Base-by-base conservation (phyloP, 1,140 invertebrate species). In the Euschistus heros region DNA sequence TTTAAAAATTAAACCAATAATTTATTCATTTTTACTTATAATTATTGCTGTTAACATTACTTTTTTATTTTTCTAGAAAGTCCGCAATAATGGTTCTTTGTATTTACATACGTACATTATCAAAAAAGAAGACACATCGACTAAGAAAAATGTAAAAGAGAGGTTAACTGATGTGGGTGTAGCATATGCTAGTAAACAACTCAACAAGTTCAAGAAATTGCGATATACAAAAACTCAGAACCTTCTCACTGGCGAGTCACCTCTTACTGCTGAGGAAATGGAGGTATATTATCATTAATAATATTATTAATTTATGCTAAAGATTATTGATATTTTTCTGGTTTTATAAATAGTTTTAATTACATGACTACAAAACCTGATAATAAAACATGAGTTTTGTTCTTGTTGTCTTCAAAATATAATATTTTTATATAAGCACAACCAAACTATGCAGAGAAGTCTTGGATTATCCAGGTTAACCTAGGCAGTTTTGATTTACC, bases 191-290 rank as follows among this genome's bases (percentile, higher is more conserved):
- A 83, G 77, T 59, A 91, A 88, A 78, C 84, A 87, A 77, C 75
- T 98, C 54, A 98, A 98, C 77, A 94, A 90, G 75, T 97, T 84
- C 71, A 97, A 97, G 73, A 93, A 94, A 74, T 80, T 94, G 67
- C 82, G 80, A 37, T 94, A 92, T 72, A 85, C 85, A 68, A 92
- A 89, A 70, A 97, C 90, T 7, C 88, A 94, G 67, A 99, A 99
- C 78, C 79, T 99, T 64, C 76, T 99, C 64, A 98, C 96, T 55
- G 97, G 97, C 2, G 84, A 92, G 76, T 93, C 90, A 24, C 86
- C 87, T 70, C 84, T 86, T 67, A 82, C 82, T 63, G 77, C 81
- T 68, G 86, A 88, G 75, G 86, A 91, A 71, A 76, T 87, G 17
- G 72, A 78, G 73, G 78, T 79, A 69, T 44, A 27, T 66, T 61